phyloP scores from a whole-genome alignment of 30 jellyfish, hydroid and myxozoan species.

The Phacellophora camtschatica region DNA sequence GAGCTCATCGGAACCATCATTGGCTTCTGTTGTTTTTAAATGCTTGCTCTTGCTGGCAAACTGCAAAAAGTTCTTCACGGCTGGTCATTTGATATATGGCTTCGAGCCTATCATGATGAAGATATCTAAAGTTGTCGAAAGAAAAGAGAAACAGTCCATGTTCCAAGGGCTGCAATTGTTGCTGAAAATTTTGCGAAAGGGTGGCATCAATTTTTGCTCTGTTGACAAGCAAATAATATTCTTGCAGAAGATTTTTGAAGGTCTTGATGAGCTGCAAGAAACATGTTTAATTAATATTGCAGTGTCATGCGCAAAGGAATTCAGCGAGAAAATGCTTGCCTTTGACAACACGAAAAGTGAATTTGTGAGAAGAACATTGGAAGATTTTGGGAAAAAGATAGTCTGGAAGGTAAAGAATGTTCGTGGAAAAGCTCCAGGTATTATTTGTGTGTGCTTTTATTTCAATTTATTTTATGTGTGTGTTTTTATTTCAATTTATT shows the following conservation, averaged over 20 bases:
- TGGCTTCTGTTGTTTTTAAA: slow-evolving; percentile 16
- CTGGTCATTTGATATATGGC: slow-evolving; percentile 81
- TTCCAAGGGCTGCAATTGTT: neutral
- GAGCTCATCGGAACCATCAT: slow-evolving; percentile 21
- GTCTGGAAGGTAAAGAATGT: neutral
- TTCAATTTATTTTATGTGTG: no score
- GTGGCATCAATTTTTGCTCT: neutral
- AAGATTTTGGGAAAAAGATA: neutral
- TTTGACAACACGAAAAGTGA: neutral
- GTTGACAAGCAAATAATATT: neutral
- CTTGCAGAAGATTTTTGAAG: neutral
- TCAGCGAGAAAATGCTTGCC: neutral
- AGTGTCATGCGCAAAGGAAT: neutral
- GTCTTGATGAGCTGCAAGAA: slow-evolving; percentile 10
- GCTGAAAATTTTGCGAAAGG: slow-evolving; percentile 6
- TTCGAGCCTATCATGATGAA: slow-evolving; percentile 55
- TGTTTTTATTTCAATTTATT: no score
- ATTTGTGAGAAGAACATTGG: neutral
- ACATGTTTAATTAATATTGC: neutral
- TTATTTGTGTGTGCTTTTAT: neutral
- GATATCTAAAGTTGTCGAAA: neutral
- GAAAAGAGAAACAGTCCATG: slow-evolving; percentile 17
- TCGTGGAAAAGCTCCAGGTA: neutral
- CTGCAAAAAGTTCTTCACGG: slow-evolving; percentile 32
- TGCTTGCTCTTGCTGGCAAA: slow-evolving; percentile 43